Conservation (phyloP, 2,113 vertebrate species). For the Bungarus multicinctus region DNA sequence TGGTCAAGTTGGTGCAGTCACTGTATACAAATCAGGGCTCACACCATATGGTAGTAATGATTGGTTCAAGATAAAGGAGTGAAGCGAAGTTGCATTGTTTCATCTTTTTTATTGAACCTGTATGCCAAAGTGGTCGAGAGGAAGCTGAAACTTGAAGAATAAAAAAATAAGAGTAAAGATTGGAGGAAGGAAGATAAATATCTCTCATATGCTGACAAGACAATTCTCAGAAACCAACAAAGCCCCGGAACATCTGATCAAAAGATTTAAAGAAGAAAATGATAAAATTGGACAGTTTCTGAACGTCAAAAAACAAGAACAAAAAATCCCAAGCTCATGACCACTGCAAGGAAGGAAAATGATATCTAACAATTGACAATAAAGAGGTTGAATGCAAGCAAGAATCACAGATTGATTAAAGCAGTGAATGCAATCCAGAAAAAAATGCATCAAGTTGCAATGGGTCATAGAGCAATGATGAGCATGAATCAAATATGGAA, state of each 20-base stretch:
- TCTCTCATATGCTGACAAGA: background rate
- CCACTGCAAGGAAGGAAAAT: background rate
- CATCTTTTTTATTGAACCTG: background rate
- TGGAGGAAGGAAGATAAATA: background rate
- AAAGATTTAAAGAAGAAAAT: background rate
- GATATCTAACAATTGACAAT: background rate
- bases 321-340: background rate
- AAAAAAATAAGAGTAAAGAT: background rate
- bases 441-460: background rate
- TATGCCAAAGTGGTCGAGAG: background rate
- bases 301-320: background rate
- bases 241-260: background rate
- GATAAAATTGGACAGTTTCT: no score
- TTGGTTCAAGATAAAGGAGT: background rate
- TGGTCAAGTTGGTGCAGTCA: background rate
- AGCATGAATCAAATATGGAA: background rate
- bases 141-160: background rate
- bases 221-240: background rate
- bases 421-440: background rate
- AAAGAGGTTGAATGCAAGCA: background rate
- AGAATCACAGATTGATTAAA: background rate
- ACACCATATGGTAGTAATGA: background rate
- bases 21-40: background rate
- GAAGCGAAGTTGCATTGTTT: background rate
- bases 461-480: background rate